Conservation (phyloP, 2,113 vertebrate genomes). For the Hydrolagus affinis region DNA sequence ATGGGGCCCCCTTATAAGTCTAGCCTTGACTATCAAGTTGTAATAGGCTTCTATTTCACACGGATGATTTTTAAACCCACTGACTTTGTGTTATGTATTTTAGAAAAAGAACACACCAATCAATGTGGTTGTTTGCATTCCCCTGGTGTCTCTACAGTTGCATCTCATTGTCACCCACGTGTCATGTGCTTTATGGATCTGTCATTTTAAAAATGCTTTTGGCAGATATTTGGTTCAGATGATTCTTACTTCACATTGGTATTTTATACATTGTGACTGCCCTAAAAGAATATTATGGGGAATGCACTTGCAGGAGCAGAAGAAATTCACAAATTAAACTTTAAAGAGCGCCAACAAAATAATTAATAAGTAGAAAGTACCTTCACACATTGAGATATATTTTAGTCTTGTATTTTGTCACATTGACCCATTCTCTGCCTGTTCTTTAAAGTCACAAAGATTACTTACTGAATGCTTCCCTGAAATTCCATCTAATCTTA, state of each 20-base stretch:
- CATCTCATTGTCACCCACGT: no score
- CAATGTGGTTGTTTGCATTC: no score
- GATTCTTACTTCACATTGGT: background rate
- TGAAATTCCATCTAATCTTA: background rate
- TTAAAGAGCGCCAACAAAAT: conserved; percentile 23
- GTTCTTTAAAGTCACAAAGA: background rate
- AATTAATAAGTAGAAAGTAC: conserved; percentile 19
- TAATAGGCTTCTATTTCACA: no score
- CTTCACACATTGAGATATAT: conserved; percentile 7
- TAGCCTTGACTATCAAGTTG: no score
- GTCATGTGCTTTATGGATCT: no score
- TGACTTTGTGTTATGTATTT: background rate
- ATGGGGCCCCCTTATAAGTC: no score
- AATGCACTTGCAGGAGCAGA: background rate
- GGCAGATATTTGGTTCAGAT: background rate
- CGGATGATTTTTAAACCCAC: background rate
- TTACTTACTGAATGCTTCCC: background rate
- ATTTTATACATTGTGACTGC: background rate
- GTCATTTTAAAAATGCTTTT: background rate
- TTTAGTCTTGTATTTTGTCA: background rate
- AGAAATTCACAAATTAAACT: conserved; percentile 12
- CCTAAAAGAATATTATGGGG: conserved; percentile 15
- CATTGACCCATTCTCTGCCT: background rate
- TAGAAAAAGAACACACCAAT: background rate
- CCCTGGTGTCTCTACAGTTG: no score